phyloP scores from a whole-genome alignment of 2,888 invertebrate genomes.

The Drosophila setosimentum region DNA sequence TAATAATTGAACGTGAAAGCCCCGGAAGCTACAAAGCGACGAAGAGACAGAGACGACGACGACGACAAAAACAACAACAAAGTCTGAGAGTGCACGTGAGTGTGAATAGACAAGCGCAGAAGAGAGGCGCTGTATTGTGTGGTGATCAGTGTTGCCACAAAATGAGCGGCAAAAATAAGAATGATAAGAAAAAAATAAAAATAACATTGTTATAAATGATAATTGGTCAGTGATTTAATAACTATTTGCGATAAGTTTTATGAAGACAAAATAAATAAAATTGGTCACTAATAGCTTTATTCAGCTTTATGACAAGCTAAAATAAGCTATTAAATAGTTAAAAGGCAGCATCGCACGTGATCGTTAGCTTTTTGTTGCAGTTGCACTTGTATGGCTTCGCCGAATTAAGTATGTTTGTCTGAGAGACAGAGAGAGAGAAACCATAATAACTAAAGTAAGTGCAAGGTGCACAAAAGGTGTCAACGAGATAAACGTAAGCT shows the following conservation, averaged over 20 bases:
- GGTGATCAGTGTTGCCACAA: background rate
- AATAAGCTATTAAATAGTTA: background rate
- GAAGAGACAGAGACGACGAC: constrained; percentile 14
- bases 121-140: background rate
- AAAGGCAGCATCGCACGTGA: constrained; percentile 7
- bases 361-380: background rate
- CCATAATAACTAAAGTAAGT: constrained; percentile 13
- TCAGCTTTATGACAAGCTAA: background rate
- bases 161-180: background rate
- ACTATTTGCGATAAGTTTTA: background rate
- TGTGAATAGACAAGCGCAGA: background rate
- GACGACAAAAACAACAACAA: constrained; percentile 2
- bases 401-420: background rate
- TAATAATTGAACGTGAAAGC: constrained; percentile 65
- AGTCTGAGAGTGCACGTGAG: background rate
- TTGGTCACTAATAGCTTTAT: background rate
- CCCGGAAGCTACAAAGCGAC: constrained; percentile 43
- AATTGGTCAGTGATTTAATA: background rate
- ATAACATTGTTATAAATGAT: background rate
- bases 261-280: background rate
- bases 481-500: constrained; percentile 26
- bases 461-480: constrained; percentile 31
- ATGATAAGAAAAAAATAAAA: background rate
- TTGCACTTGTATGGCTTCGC: constrained; percentile 12
- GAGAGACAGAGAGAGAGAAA: background rate